Conservation (phyloP, 2,797 vertebrate species). For the Enteromius argenteus region DNA sequence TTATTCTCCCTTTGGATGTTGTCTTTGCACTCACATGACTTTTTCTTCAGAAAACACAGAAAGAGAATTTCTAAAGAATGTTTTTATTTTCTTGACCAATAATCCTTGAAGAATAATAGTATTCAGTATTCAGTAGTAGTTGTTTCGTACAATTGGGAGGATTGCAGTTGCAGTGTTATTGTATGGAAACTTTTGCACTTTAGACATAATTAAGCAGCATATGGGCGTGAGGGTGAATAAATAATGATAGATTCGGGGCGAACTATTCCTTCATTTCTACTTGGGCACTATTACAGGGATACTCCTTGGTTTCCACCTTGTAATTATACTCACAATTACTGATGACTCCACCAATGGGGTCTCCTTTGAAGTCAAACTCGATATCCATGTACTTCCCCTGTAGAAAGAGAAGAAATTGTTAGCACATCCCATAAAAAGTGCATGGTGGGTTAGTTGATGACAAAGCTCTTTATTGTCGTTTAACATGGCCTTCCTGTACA, state of each 20-base stretch:
- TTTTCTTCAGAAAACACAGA: not conserved
- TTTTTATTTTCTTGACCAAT: not conserved
- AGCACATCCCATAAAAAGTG: not conserved
- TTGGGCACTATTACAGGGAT: not conserved
- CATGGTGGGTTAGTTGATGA: not conserved
- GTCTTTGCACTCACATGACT: not conserved
- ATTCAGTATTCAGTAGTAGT: not conserved
- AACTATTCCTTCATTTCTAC: not conserved
- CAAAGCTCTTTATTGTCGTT: slow-evolving; percentile 13
- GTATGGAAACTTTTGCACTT: not conserved
- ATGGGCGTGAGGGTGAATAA: not conserved
- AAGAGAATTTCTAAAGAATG: not conserved
- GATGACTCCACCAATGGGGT: slow-evolving; percentile 97
- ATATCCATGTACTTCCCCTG: slow-evolving; percentile 99
- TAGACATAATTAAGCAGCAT: not conserved
- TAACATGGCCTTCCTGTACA: not conserved
- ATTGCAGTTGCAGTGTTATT: not conserved
- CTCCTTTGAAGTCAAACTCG: slow-evolving; percentile 99
- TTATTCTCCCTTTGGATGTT: not conserved
- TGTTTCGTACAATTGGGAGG: not conserved
- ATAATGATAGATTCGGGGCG: slow-evolving; percentile 1
- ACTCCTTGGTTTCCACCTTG: slow-evolving; percentile 31
- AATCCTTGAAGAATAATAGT: not conserved
- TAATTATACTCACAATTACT: slow-evolving; percentile 95
- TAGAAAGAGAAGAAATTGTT: slow-evolving; percentile 65